Base-by-base conservation (phyloP, 2,888 invertebrate genomes). In the Drosophila paracracens region DNA sequence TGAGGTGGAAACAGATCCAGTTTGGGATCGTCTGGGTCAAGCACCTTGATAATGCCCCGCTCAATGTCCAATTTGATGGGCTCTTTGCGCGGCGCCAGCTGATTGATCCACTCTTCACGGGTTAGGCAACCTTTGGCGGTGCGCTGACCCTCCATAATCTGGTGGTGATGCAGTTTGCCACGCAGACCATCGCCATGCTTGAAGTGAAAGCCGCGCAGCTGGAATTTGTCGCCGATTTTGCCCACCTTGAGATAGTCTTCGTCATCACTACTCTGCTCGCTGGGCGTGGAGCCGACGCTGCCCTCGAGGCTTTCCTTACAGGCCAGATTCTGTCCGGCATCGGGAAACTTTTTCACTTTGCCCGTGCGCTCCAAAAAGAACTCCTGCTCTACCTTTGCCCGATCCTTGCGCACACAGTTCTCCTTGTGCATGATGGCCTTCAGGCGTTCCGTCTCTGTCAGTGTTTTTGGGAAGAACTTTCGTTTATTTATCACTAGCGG, bases 121-220 rank as follows among this genome's bases (percentile, higher is more conserved):
- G 92, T 92, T 4, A 89, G 82, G 31, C 93, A 93, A 1, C 90
- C 88, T 57, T 91, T 91, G 13, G 85, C 75, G 2, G 89, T 88
- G 2, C 88, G 89, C 16, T 84, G 82, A 1, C 82, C 87, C 18
- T 82, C 73, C 63, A 78, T 70, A 21, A 81, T 82, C 38, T 91
- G 87, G 27, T 78, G 82, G 27, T 84, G 86, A 58, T 91, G 86
- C 7, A 87, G 64, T 66, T 92, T 92, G 0, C 93, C 93, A 0
- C 92, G 88, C 27, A 92, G 54, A 2, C 91, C 90, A 0, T 89
- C 78, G 31, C 89, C 91, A 4, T 92, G 73, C 72, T 91, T 92
- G 59, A 88, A 93, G 33, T 92, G 92, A 53, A 92, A 92, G 4
- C 93, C 93, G 0, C 93, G 90, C n/a, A 93, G 69, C 57, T 87